These are phyloP conservation scores for Oscheius sp. DNA, from an alignment of 2,888 invertebrate species.

Conservation along the genomic window DNA sequence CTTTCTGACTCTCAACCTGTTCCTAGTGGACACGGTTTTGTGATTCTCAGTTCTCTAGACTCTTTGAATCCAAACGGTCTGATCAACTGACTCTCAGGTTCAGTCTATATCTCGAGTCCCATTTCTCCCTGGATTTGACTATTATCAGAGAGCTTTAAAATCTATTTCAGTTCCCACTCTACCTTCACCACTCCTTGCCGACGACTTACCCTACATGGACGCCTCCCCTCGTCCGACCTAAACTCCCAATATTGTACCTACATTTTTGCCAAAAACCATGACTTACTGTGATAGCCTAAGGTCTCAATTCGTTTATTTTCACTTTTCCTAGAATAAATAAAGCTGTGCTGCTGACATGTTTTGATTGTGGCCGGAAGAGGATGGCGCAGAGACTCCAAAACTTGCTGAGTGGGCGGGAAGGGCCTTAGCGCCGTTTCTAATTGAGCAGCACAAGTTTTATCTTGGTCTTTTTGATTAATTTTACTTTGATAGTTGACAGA, in stretches of 20 bases:
- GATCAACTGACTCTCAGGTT: no score
- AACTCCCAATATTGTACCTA: neutral
- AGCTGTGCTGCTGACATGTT: neutral
- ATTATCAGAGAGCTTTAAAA: neutral
- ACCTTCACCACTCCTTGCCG: neutral
- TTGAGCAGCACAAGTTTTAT: neutral
- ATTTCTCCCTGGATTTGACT: no score
- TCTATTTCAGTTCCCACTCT: no score
- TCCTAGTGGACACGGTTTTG: no score
- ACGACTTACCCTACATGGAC: conserved; percentile 19
- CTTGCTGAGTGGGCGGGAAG: neutral
- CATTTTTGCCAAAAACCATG: neutral
- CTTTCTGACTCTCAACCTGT: no score
- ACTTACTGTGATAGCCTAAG: conserved; percentile 14
- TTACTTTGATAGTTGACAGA: no score
- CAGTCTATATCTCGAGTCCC: no score
- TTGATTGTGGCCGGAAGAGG: conserved; percentile 16
- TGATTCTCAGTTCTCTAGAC: no score
- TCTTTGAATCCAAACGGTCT: no score
- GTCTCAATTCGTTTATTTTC: conserved; percentile 20
- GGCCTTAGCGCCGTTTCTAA: conserved; percentile 3
- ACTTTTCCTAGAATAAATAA: neutral
- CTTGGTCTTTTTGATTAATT: no score
- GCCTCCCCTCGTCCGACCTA: conserved; percentile 16
- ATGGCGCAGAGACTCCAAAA: conserved; percentile 5